Percentiles rank a stretch among this genome's conserved stretches.
These are phyloP conservation scores for Xestobium rufovillosum DNA, from an alignment of 2,888 invertebrate species.

Conservation along the genomic window DNA sequence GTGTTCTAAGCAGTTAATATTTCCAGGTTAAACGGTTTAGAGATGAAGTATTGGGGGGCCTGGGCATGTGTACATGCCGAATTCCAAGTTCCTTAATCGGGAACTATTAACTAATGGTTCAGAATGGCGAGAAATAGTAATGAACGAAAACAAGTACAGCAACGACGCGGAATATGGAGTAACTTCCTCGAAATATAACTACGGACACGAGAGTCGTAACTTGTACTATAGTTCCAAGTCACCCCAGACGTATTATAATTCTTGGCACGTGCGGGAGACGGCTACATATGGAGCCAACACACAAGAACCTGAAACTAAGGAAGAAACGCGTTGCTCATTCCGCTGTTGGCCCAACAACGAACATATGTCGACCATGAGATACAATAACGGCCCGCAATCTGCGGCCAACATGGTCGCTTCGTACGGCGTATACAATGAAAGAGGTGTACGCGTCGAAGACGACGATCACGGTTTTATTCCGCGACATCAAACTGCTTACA, in stretches of 20 bases:
- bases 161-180: conserved; percentile 25
- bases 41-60: too few species aligned
- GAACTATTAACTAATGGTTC: too few species aligned
- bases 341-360: not conserved
- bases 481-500: conserved; percentile 30
- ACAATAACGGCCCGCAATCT: conserved; percentile 33
- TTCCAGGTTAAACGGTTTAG: too few species aligned
- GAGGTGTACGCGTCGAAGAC: conserved; percentile 29
- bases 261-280: conserved; percentile 35
- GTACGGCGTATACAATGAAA: conserved; percentile 42
- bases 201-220: conserved; percentile 22
- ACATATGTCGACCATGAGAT: conserved; percentile 24
- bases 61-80: too few species aligned
- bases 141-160: conserved; percentile 26
- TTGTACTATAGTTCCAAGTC: conserved; percentile 23
- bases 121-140: conserved; percentile 28
- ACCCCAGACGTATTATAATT: conserved; percentile 34
- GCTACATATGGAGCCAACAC: conserved; percentile 21
- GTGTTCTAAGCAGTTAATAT: too few species aligned
- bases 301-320: conserved; percentile 15
- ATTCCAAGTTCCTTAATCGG: too few species aligned
- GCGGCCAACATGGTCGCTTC: conserved; percentile 40
- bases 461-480: conserved; percentile 38
- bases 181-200: conserved; percentile 19
- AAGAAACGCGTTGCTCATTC: conserved; percentile 4